These are phyloP conservation scores for Disparrhopalites patrizii DNA, from an alignment of 2,888 invertebrate genomes.

Conservation along the genomic window DNA sequence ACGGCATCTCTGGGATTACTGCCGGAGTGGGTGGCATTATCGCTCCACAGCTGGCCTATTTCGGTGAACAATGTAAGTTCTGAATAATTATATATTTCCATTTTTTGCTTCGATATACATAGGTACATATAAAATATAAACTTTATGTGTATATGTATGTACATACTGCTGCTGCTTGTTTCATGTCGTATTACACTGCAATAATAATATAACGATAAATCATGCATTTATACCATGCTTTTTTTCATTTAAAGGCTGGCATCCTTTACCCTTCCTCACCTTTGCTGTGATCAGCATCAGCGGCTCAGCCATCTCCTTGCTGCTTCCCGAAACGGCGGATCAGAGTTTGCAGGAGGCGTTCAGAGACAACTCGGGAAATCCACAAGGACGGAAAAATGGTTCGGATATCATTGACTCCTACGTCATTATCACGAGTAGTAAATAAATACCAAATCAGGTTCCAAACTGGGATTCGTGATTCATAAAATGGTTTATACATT, in stretches of 20 bases:
- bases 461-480: too few relatives aligned
- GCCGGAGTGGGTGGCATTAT: constrained; percentile 41
- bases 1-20: constrained; percentile 34
- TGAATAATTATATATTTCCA: not conserved
- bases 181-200: too few relatives aligned
- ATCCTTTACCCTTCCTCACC: constrained; percentile 40
- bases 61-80: constrained; percentile 30
- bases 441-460: too few relatives aligned
- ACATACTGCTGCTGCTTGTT: too few relatives aligned
- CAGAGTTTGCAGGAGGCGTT: constrained; percentile 30
- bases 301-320: constrained; percentile 34
- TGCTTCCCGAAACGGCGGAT: constrained; percentile 42
- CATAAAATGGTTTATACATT: too few relatives aligned
- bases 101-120: not conserved
- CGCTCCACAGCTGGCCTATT: constrained; percentile 39
- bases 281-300: constrained; percentile 37
- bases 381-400: too few relatives aligned
- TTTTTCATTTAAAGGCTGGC: constrained; percentile 30
- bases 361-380: too few relatives aligned
- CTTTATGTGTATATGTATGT: not conserved
- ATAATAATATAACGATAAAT: not conserved
- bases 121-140: not conserved
- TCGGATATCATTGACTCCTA: too few relatives aligned
- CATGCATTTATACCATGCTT: not conserved
- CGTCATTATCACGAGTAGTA: too few relatives aligned